Base-by-base conservation (phyloP, 1,140 invertebrate genomes). In the Drosophila ohnishii region DNA sequence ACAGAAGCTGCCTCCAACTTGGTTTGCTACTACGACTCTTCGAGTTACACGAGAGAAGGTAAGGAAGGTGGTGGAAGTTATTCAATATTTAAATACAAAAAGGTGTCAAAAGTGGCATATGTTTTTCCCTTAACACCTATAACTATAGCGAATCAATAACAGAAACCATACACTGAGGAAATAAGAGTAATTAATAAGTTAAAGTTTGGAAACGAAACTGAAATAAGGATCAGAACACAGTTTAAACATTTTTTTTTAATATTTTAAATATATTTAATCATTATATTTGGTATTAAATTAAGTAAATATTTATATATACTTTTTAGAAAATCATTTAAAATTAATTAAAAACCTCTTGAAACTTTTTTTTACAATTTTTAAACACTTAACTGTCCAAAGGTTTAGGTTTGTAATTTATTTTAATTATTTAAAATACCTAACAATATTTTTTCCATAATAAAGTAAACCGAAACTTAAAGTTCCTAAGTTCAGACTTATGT, bases 21-120 rank as follows among this genome's bases (percentile, higher is more conserved):
- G n/a, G 93, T 95, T 64, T 95, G 95, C 90, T 95, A 95, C 82
- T 95, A 95, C 86, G 94, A 95, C 90, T 95, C 94, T 91, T 94
- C 92, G 62, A 94, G 94, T 67, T 94, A 93, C 84, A 93, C 93
- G 77, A 93, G 95, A 75, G 93, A 95, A 92, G 94, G 95, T 95
- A 91, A 94, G 93, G 34, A 5, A 30, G 25, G 30, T 0, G 8
- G 16, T 16, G 4, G 8, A 0, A 40, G 30, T 22, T 19, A n/a
- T 13, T 14, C 1, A 60, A 19, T 40, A 22, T 6, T 14, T 59
- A 0, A 11, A 14, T 11, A n/a, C 8, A 37, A 53, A 8, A 53
- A 10, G 19, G 19, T 55, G 34, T 5, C 9, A 6, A 37, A 55
- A 37, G 6, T 37, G 25, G 14, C 51, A 55, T 14, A 34, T 55